These are phyloP conservation scores for Megaustenia siamemsis DNA, from an alignment of 2,888 invertebrate genomes.

Conservation along the genomic window DNA sequence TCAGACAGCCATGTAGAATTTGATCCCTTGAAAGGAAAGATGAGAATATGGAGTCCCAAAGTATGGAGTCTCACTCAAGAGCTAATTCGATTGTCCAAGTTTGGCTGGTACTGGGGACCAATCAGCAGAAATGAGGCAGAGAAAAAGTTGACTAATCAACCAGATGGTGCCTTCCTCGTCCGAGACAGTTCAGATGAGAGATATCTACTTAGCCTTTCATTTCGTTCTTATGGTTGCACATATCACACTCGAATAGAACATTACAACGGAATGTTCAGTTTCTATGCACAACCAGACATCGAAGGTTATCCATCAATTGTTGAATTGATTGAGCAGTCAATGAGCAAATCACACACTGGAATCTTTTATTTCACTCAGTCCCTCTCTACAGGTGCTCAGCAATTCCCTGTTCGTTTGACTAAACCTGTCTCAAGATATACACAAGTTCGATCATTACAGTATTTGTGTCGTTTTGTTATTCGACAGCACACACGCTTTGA, in stretches of 20 bases:
- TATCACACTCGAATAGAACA: constrained; percentile 88
- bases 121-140: constrained; percentile 87
- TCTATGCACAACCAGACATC: constrained; percentile 80
- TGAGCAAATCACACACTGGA: constrained; percentile 86
- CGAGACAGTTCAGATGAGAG: constrained; percentile 87
- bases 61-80: constrained; percentile 81
- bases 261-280: constrained; percentile 84
- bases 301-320: constrained; percentile 83
- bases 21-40: constrained; percentile 54
- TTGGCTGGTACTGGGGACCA: constrained; percentile 89
- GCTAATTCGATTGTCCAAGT: constrained; percentile 80
- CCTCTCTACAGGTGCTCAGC: constrained; percentile 85
- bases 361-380: constrained; percentile 88
- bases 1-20: constrained; percentile 47
- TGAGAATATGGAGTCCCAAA: constrained; percentile 77
- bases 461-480: constrained; percentile 87
- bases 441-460: constrained; percentile 86
- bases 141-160: constrained; percentile 85
- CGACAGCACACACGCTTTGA: constrained; percentile 85
- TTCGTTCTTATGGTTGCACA: constrained; percentile 85
- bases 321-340: constrained; percentile 87
- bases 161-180: constrained; percentile 88
- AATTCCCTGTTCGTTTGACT: constrained; percentile 87
- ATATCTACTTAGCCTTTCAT: constrained; percentile 87
- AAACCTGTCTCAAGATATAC: constrained; percentile 88